Conservation (phyloP, 2,888 invertebrate species). For the Leptodirus hochenwartii region DNA sequence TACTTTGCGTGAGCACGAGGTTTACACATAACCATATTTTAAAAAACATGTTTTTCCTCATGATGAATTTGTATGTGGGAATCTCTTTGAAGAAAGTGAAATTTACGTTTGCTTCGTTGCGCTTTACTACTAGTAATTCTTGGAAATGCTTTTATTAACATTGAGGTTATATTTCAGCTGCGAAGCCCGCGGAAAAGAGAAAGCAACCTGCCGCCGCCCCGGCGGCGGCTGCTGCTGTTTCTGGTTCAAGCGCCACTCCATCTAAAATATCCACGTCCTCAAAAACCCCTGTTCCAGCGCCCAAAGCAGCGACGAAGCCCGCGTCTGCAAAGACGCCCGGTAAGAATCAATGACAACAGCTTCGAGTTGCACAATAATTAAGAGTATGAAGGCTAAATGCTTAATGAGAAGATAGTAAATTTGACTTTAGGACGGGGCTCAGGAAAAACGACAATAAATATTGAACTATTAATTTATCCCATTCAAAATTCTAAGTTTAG, state of each 20-base stretch:
- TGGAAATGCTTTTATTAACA: neutral
- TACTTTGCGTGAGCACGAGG: too few relatives aligned
- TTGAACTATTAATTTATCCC: too few relatives aligned
- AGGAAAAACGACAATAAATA: too few relatives aligned
- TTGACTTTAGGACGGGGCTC: too few relatives aligned
- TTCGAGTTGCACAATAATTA: too few relatives aligned
- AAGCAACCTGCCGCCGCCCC: conserved; percentile 27
- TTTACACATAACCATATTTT: too few relatives aligned
- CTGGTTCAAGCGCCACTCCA: conserved; percentile 25
- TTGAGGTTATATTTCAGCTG: conserved; percentile 29
- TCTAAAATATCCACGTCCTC: conserved; percentile 18
- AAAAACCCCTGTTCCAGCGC: conserved; percentile 19
- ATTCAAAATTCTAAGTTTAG: too few relatives aligned
- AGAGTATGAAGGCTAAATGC: too few relatives aligned
- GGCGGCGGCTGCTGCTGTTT: conserved; percentile 24
- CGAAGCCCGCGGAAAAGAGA: conserved; percentile 37
- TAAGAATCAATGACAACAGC: too few relatives aligned
- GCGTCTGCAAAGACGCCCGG: too few relatives aligned
- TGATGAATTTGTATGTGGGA: conserved; percentile 34
- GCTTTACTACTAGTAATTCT: neutral
- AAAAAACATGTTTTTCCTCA: too few relatives aligned
- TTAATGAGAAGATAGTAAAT: too few relatives aligned
- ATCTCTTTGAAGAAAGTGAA: conserved; percentile 32
- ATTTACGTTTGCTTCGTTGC: neutral
- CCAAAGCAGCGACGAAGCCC: conserved; percentile 31